Base-by-base conservation (phyloP, 64 coral and sea anemone species). In the Hydrozoanthus tunicans region DNA sequence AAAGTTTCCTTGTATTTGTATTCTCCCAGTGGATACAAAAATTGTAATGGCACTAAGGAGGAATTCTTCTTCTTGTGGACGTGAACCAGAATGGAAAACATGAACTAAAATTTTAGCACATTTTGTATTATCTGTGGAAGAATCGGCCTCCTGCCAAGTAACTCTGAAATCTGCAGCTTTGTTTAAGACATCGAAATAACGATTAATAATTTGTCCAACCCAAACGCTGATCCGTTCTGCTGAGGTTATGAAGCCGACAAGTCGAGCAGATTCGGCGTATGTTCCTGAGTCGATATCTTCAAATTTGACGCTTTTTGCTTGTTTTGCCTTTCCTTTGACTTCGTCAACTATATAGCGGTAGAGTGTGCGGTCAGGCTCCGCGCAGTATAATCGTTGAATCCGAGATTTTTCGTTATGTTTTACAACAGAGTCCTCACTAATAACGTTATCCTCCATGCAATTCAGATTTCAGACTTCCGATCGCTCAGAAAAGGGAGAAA, bases 1-100 rank as follows among this genome's bases (percentile, higher is more conserved):
- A 70, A 59, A 72, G 13, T 86, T 86, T 15, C 68, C 83, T 59
- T 86, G 83, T 6, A 59, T 51, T 59, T 86, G 68, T 7, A 86
- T 73, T 3, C 68, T 58, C 23, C 68, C 67, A 8, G 83, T 86
- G 0, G 68, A 58, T 12, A 73, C 56, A 58, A 86, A 59, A 32
- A 73, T 8, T 6, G 69, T 86, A 59, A 86, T 17, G 24, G 20
- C 55, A 23, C 54, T 86, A 3, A 86, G 55, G 14, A 86, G 68
- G 3, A 86, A 5, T 58, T 86, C 83, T 58, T 73, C 53, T 11
- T 59, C 66, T 26, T 59, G 32, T 79, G 12, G 0, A 3, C 1
- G 62, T 13, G 26, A 14, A 10, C 13, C 58, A 14, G 66, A 58
- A 23, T 57, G 0, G 58, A 70, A 72, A 17, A 86, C 12, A 86